A percentile compares a stretch with the other conserved stretches of the same genome.
Conservation (phyloP, 2,888 invertebrate species). For the Pelosia muscerda region DNA sequence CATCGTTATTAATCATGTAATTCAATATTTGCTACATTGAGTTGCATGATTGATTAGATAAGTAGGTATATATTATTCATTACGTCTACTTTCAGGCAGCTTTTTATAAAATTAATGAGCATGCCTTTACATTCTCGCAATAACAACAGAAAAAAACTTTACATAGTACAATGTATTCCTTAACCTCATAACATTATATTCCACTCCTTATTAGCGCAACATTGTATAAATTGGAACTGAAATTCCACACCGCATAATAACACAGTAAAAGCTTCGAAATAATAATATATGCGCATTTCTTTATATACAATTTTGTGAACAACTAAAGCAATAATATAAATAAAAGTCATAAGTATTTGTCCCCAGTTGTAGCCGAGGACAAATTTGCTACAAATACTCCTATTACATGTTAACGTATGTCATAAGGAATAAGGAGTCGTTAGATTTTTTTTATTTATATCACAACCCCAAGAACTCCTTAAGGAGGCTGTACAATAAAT, state of each 20-base stretch:
- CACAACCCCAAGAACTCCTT: slow-evolving; percentile 36
- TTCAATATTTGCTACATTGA: too few relatives aligned
- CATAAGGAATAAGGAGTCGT: slow-evolving; percentile 49
- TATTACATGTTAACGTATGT: slow-evolving; percentile 37
- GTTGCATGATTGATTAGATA: too few relatives aligned
- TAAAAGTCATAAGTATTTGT: slow-evolving; percentile 23
- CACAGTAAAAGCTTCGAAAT: neutral
- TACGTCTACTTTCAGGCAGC: too few relatives aligned
- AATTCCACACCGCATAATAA: neutral
- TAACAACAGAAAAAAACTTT: neutral
- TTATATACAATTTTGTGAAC: slow-evolving; percentile 9
- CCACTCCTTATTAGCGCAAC: neutral
- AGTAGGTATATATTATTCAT: too few relatives aligned
- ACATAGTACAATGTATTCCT: neutral
- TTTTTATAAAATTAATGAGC: neutral
- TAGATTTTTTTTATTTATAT: slow-evolving; percentile 57
- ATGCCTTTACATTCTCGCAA: neutral
- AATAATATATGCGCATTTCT: slow-evolving; percentile 8
- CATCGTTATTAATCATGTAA: too few relatives aligned
- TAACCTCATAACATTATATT: neutral
- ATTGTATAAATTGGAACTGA: neutral
- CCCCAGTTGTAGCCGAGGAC: slow-evolving; percentile 20
- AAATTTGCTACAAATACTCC: slow-evolving; percentile 37
- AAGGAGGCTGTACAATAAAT: slow-evolving; percentile 61
- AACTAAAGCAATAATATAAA: slow-evolving; percentile 16